A percentile compares a stretch with the other conserved stretches of the same genome.
These are phyloP conservation scores for Allophyes oxyacanthae DNA, from an alignment of 2,888 invertebrate genomes.

Conservation along the genomic window DNA sequence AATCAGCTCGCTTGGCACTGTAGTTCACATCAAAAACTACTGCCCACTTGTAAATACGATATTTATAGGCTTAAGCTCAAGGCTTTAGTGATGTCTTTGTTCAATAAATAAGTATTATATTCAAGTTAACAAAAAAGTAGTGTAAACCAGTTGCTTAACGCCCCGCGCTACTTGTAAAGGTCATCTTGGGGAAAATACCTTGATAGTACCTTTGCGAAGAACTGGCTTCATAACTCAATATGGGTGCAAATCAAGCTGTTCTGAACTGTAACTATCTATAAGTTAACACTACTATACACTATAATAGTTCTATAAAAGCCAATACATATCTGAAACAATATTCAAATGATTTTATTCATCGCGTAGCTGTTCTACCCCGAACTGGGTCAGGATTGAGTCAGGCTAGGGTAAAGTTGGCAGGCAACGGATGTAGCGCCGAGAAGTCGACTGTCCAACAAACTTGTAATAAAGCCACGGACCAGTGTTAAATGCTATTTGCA, in stretches of 20 bases:
- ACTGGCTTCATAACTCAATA: constrained; percentile 15
- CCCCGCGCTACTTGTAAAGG: constrained; percentile 24
- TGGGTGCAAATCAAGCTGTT: constrained; percentile 14
- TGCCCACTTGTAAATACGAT: constrained; percentile 17
- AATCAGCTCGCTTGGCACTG: constrained; percentile 8
- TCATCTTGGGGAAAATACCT: constrained; percentile 27
- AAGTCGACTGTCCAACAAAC: constrained; percentile 61
- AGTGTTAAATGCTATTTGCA: constrained; percentile 56
- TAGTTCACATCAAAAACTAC: constrained; percentile 6
- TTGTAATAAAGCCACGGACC: constrained; percentile 58
- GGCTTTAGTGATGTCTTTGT: not conserved
- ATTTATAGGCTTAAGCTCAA: constrained; percentile 5
- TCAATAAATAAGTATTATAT: constrained; percentile 4
- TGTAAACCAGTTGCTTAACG: constrained; percentile 28
- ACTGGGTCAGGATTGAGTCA: constrained; percentile 62
- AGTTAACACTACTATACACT: not conserved
- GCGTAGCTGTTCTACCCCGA: constrained; percentile 23
- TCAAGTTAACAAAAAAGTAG: constrained; percentile 28
- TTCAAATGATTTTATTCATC: constrained; percentile 50
- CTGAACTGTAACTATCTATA: no score
- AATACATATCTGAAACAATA: constrained; percentile 37
- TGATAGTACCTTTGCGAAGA: constrained; percentile 10
- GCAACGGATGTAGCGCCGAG: constrained; percentile 59
- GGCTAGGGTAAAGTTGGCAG: constrained; percentile 59
- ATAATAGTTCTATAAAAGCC: not conserved